Evolutionary conservation across 2,797 vertebrate species (phyloP), one percentile per base, ranked within the genome.

Genomic region (Tragopan temminckii): DNA sequence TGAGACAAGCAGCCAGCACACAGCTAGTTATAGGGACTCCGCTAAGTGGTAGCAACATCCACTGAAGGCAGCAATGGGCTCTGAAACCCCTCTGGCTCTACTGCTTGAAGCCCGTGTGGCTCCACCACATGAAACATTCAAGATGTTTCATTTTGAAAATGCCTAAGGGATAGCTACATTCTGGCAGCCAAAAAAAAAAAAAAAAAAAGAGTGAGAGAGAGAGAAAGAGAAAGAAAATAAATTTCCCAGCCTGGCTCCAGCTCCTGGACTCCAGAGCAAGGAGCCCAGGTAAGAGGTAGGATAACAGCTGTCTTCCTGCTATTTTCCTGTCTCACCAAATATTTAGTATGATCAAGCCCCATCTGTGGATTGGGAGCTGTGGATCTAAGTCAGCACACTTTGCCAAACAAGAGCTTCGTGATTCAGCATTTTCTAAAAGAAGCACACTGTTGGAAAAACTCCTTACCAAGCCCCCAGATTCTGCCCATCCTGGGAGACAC

Each of bases 381-480:
- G 38, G 29, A 46, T 63, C 50, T 50, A 68, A 7, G 27, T 40
- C 21, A 59, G 6, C 50, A 31, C 8, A 23, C 9, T 90, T 43
- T 71, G 57, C 35, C 43, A 63, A 86, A 62, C 13, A 86, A 74
- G 5, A 82, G 13, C 31, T 42, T 78, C 27, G 25, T 50, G 25
- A 66, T 85, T 88, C 71, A 68, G 13, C 29, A 4, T 80, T 88
- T 92, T 75, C 50, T 62, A 83, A 42, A 23, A 77, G 71, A 89
- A 94, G 61, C 23, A 57, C 6, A 18, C 23, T 33, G 21, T 43
- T 13, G 66, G 45, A 80, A 67, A 67, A 64, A 16, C 17, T 79
- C 61, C 75, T 66, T 38, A 48, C 14, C 25, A 86, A 72, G 36
- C 13, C 43, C 11, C 35, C 79, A 48, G 79, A 53, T 25, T 31